Conservation (phyloP, 1,140 invertebrate species). For the Drosophila lacertosa region DNA sequence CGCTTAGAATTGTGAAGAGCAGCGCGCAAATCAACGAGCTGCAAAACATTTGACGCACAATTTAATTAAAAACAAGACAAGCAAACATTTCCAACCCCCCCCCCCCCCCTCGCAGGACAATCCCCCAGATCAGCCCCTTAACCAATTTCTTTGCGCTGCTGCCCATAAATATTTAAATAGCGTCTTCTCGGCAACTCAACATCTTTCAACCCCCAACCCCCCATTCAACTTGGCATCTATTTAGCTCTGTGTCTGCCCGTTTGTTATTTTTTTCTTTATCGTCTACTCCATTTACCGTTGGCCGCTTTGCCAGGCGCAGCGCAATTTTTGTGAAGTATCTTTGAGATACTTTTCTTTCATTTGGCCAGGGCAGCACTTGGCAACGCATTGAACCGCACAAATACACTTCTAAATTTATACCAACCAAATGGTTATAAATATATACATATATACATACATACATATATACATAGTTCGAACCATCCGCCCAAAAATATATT, state of each 20-base stretch:
- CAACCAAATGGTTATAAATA: too few relatives aligned
- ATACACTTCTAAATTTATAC: too few relatives aligned
- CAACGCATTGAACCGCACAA: background rate
- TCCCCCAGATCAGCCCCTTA: background rate
- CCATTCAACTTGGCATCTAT: background rate
- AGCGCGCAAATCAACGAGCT: slow-evolving; percentile 59
- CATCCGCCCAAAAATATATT: background rate
- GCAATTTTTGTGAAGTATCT: slow-evolving; percentile 15
- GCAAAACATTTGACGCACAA: slow-evolving; percentile 79
- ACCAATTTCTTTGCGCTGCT: background rate
- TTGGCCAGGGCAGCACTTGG: slow-evolving; percentile 11
- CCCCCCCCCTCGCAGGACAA: background rate
- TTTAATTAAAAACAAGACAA: slow-evolving; percentile 75
- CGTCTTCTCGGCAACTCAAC: background rate
- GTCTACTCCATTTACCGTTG: background rate
- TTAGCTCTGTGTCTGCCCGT: slow-evolving; percentile 1
- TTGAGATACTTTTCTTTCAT: slow-evolving; percentile 28
- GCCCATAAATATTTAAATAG: slow-evolving; percentile 22
- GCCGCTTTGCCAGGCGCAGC: background rate
- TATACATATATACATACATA: background rate
- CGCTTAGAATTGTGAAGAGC: slow-evolving; percentile 2
- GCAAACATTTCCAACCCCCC: background rate
- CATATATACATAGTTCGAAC: background rate
- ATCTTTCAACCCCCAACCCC: background rate
- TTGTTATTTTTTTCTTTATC: background rate